These are phyloP conservation scores for Graphium colonna DNA, from an alignment of 2,888 invertebrate species.

Conservation along the genomic window DNA sequence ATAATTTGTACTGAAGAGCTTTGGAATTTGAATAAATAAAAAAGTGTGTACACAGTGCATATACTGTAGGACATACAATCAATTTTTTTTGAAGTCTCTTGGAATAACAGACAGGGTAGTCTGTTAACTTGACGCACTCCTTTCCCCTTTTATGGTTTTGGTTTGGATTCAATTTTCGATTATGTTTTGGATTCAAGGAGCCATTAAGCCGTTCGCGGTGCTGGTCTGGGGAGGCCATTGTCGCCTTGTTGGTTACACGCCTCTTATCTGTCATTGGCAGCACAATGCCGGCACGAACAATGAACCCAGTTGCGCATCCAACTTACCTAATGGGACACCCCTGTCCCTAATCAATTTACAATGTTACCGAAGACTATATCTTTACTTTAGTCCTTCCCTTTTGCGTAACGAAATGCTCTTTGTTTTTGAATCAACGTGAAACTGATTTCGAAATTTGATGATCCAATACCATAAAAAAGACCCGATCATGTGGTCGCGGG, in stretches of 20 bases:
- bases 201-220: conserved; percentile 36
- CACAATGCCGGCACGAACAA: conserved; percentile 60
- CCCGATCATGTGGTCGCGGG: too few relatives aligned
- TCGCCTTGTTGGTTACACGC: conserved; percentile 58
- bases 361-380: conserved; percentile 7
- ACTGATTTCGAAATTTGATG: too few relatives aligned
- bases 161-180: conserved; percentile 3
- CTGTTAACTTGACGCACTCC: too few relatives aligned
- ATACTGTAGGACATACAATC: too few relatives aligned
- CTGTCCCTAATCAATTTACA: conserved; percentile 33
- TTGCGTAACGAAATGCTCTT: background rate
- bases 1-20: too few relatives aligned
- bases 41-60: too few relatives aligned
- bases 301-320: conserved; percentile 54
- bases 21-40: too few relatives aligned
- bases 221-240: conserved; percentile 48
- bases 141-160: too few relatives aligned
- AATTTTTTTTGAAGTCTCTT: too few relatives aligned
- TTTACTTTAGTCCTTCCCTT: background rate
- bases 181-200: conserved; percentile 26
- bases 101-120: too few relatives aligned
- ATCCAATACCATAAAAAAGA: too few relatives aligned
- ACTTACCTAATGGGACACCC: conserved; percentile 38
- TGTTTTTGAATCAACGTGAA: too few relatives aligned
- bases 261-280: conserved; percentile 75